A percentile compares a stretch with the other conserved stretches of the same genome.
Evolutionary conservation across 2,888 invertebrate genomes (phyloP).

Genomic region (Drosophila picticornis): DNA sequence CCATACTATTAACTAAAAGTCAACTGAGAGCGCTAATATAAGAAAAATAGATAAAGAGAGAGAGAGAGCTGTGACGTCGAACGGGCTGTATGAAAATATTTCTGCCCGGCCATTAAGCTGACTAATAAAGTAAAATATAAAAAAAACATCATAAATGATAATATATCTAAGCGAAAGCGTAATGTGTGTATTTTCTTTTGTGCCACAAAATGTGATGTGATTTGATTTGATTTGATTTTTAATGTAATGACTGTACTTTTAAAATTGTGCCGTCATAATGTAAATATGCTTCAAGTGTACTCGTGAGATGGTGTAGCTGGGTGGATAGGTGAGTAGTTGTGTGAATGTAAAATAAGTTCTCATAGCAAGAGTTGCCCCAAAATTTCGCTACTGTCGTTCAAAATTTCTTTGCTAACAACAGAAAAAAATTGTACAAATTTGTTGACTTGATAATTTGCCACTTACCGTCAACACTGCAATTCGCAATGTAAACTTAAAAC

Average conservation of each 20-base stretch:
- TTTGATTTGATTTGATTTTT: slow-evolving; percentile 13
- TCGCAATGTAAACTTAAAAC: slow-evolving; percentile 76
- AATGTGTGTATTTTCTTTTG: slow-evolving; percentile 35
- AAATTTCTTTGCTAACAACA: slow-evolving; percentile 11
- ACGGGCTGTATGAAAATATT: slow-evolving; percentile 46
- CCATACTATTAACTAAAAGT: slow-evolving; percentile 62
- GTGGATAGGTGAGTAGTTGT: slow-evolving; percentile 9
- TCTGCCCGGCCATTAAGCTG: slow-evolving; percentile 62
- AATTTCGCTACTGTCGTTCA: slow-evolving; percentile 15
- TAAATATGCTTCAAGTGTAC: slow-evolving; percentile 35
- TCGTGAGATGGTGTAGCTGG: slow-evolving; percentile 31
- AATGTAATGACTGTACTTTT: slow-evolving; percentile 47
- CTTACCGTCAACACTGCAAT: slow-evolving; percentile 78
- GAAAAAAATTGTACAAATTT: slow-evolving; percentile 15
- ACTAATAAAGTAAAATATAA: slow-evolving; percentile 42
- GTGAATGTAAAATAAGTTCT: slow-evolving; percentile 66
- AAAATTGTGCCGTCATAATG: slow-evolving; percentile 29
- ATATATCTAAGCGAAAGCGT: slow-evolving; percentile 66
- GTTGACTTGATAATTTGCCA: slow-evolving; percentile 58
- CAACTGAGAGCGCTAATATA: slow-evolving; percentile 52
- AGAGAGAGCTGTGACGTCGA: slow-evolving; percentile 51
- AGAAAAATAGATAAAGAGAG: slow-evolving; percentile 22
- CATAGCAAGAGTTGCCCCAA: slow-evolving; percentile 70
- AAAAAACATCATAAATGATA: slow-evolving; percentile 40
- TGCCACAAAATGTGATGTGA: slow-evolving; percentile 52